Percentiles rank a stretch among this genome's conserved stretches.
Evolutionary conservation across 2,888 invertebrate genomes (phyloP).

Genomic region (Entomobrya multifasciata): DNA sequence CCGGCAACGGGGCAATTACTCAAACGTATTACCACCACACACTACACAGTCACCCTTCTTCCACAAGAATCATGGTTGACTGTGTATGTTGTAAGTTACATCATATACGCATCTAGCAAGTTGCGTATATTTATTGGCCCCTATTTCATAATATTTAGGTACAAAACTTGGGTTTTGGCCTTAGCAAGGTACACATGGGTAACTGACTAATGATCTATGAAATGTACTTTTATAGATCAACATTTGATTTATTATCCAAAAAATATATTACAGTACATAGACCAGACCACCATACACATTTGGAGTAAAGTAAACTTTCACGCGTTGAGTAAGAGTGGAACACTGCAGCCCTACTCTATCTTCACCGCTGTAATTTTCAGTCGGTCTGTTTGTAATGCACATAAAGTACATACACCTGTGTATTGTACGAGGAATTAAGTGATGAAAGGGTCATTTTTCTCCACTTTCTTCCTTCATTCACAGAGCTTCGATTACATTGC

Average conservation of each 20-base stretch:
- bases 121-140: too few species aligned
- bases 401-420: constrained; percentile 56
- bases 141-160: too few species aligned
- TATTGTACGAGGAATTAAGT: not conserved
- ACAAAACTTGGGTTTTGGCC: not conserved
- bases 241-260: constrained; percentile 60
- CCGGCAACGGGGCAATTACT: constrained; percentile 48
- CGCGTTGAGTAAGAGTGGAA: too few species aligned
- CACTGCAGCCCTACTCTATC: too few species aligned
- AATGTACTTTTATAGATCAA: constrained; percentile 23
- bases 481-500: not conserved
- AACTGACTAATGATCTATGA: constrained; percentile 58
- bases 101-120: too few species aligned
- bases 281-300: too few species aligned
- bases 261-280: constrained; percentile 1
- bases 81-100: too few species aligned
- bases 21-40: not conserved
- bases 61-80: not conserved
- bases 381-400: constrained; percentile 13
- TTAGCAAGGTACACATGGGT: not conserved
- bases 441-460: constrained; percentile 61
- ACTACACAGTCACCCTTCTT: not conserved
- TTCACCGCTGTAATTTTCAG: not conserved
- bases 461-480: constrained; percentile 25
- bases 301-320: too few species aligned